Evolutionary conservation across 2,113 vertebrate genomes (phyloP).

Genomic region (Phaetusa simplex): DNA sequence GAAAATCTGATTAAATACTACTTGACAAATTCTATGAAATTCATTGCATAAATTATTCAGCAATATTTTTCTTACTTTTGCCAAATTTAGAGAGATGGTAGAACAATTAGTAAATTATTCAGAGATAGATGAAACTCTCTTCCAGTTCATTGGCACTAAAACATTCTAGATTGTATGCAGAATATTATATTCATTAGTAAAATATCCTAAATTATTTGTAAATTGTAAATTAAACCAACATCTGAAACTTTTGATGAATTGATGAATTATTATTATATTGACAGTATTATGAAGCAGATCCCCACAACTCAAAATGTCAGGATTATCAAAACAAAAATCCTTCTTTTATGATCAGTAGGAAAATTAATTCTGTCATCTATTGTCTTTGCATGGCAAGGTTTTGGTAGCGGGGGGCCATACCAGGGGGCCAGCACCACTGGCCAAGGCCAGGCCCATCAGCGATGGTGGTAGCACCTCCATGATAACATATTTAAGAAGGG

Average conservation of each 20-base stretch:
- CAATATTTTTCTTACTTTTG: slow-evolving; percentile 18
- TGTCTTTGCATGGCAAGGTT: background rate
- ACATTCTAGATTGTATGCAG: background rate
- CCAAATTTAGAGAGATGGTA: background rate
- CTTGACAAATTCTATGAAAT: background rate
- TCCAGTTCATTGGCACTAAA: background rate
- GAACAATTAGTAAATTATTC: slow-evolving; percentile 22
- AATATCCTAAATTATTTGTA: background rate
- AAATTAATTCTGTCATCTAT: background rate
- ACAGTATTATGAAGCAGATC: background rate
- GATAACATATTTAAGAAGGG: background rate
- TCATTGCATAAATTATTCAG: background rate
- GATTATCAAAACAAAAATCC: background rate
- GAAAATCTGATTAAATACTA: background rate
- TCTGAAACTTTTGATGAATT: background rate
- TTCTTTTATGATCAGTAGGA: background rate
- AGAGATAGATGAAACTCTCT: background rate
- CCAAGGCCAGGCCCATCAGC: background rate
- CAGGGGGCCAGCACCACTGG: background rate
- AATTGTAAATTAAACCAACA: background rate
- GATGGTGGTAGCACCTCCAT: background rate
- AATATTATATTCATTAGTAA: background rate
- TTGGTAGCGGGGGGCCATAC: background rate
- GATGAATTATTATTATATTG: background rate
- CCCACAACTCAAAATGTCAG: background rate